These are phyloP conservation scores for Mesoclemmys tuberculata DNA, from an alignment of 2,113 vertebrate species.

Conservation along the genomic window DNA sequence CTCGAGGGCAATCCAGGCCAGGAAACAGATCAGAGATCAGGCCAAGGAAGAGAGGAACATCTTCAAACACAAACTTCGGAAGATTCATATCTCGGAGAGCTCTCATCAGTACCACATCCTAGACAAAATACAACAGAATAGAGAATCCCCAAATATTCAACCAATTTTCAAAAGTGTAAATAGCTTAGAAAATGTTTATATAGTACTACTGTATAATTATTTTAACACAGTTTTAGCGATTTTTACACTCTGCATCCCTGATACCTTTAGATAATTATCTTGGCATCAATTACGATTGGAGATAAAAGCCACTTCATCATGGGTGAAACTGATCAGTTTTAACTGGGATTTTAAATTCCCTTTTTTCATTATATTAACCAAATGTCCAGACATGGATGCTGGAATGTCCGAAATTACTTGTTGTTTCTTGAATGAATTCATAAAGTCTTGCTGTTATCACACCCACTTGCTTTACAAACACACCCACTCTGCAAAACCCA, in stretches of 20 bases:
- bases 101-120: constrained; percentile 97
- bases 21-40: constrained; percentile 95
- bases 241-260: no score
- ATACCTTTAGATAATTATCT: not conserved
- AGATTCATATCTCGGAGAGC: constrained; percentile 97
- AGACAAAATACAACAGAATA: not conserved
- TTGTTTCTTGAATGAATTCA: not conserved
- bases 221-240: not conserved
- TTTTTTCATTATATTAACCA: not conserved
- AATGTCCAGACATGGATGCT: not conserved
- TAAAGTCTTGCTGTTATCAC: not conserved
- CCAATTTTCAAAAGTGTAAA: not conserved
- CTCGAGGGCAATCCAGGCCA: constrained; percentile 92
- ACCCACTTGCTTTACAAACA: not conserved
- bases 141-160: not conserved
- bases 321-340: not conserved
- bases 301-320: not conserved
- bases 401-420: not conserved
- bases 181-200: not conserved
- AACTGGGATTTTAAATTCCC: not conserved
- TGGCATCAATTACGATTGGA: not conserved
- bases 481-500: not conserved
- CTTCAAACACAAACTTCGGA: constrained; percentile 97
- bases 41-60: constrained; percentile 95
- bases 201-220: not conserved